A percentile compares a stretch with the other conserved stretches of the same genome.
Conservation (phyloP, 2,888 invertebrate genomes). For the Lasioglossum morio region DNA sequence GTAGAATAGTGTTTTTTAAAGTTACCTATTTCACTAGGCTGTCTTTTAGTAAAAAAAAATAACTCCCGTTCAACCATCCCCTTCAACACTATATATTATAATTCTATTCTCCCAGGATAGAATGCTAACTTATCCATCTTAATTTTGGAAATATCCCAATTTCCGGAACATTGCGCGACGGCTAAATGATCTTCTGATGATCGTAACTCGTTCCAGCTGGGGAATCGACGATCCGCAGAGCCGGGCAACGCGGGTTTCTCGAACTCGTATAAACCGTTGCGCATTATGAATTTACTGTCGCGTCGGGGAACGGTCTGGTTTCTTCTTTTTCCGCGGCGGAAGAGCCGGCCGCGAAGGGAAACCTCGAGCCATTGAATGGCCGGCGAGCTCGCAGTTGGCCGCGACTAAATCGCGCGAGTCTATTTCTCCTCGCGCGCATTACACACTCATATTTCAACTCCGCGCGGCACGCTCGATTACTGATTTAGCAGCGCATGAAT, state of each 20-base stretch:
- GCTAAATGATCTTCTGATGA: background rate
- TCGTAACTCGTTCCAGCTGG: no score
- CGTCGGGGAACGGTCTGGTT: background rate
- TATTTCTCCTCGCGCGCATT: constrained; percentile 48
- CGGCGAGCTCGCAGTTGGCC: background rate
- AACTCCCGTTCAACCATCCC: no score
- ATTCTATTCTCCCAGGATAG: background rate
- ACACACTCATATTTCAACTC: constrained; percentile 54
- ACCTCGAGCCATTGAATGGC: background rate
- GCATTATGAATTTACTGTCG: constrained; percentile 7
- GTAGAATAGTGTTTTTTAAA: no score
- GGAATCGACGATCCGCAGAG: background rate
- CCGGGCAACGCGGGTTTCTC: background rate
- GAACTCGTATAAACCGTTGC: background rate
- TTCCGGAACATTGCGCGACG: background rate
- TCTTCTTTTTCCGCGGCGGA: background rate
- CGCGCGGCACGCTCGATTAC: constrained; percentile 60
- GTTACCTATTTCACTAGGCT: no score
- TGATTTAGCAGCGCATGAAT: constrained; percentile 67
- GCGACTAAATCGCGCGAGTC: constrained; percentile 41
- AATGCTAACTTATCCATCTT: background rate
- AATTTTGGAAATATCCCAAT: background rate
- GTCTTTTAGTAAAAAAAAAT: no score
- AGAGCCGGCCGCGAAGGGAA: background rate
- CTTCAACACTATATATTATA: no score